Percentiles rank a stretch among this genome's conserved stretches.
Evolutionary conservation across 1,140 invertebrate genomes (phyloP).

Genomic region (Conus betulinus): DNA sequence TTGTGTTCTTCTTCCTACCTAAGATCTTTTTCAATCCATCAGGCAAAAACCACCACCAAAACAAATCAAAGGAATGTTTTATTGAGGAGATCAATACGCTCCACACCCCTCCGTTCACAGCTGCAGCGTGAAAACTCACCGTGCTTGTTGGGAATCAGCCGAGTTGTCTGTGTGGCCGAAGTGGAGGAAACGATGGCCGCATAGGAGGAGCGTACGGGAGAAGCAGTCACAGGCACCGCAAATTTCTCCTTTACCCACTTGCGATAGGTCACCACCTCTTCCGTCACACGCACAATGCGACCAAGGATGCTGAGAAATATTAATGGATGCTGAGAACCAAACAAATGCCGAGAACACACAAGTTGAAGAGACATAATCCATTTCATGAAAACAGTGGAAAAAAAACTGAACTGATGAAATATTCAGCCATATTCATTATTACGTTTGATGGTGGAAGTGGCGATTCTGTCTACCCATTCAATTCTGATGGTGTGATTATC

Average conservation of each 20-base stretch:
- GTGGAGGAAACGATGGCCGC: conserved; percentile 13
- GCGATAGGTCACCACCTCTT: conserved; percentile 94
- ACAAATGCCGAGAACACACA: background rate
- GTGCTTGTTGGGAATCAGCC: conserved; percentile 15
- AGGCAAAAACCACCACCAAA: too few relatives aligned
- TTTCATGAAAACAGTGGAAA: too few relatives aligned
- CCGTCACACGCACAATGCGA: conserved; percentile 92
- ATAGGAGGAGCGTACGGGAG: background rate
- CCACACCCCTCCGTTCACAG: background rate
- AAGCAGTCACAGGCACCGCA: background rate
- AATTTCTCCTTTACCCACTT: conserved; percentile 75
- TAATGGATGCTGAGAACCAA: background rate
- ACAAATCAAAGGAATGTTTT: too few relatives aligned
- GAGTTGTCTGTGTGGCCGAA: background rate
- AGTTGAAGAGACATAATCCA: too few relatives aligned
- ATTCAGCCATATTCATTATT: too few relatives aligned
- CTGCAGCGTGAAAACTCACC: background rate
- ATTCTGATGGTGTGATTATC: too few relatives aligned
- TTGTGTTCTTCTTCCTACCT: too few relatives aligned
- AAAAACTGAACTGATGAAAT: too few relatives aligned
- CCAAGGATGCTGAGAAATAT: conserved; percentile 82
- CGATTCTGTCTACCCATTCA: too few relatives aligned
- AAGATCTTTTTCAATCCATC: too few relatives aligned
- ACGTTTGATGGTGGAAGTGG: too few relatives aligned
- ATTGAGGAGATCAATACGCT: too few relatives aligned